Evolutionary conservation across 2,113 vertebrate genomes (phyloP).

Genomic region (Bucco capensis): DNA sequence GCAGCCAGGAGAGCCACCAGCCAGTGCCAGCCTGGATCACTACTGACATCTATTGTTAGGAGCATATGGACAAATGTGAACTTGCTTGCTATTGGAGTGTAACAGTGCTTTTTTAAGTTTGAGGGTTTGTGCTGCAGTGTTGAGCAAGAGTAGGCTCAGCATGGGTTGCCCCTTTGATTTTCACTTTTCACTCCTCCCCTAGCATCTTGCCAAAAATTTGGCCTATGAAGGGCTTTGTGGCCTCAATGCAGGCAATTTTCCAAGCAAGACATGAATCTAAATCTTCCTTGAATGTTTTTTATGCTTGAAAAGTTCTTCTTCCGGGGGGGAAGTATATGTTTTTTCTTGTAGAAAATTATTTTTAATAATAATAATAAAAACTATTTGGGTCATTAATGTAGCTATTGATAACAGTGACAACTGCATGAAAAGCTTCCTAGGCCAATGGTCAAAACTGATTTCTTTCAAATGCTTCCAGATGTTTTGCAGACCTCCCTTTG

Average conservation of each 20-base stretch:
- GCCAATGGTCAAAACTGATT: accelerated
- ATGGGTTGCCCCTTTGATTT: neutral
- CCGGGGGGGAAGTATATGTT: too few relatives aligned
- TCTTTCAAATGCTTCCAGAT: neutral
- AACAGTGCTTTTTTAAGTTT: neutral
- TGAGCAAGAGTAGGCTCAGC: accelerated
- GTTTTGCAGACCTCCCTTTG: neutral
- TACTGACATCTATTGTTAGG: conserved; percentile 23
- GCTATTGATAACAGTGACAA: neutral
- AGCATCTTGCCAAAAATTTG: neutral
- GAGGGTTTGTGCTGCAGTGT: neutral
- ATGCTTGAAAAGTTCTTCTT: neutral
- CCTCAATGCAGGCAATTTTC: neutral
- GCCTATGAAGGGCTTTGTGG: neutral
- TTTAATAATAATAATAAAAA: neutral
- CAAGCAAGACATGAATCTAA: neutral
- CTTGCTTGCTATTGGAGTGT: neutral
- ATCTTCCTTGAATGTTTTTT: neutral
- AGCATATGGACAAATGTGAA: accelerated
- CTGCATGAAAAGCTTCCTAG: neutral
- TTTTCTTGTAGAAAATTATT: neutral
- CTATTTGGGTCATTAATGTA: neutral
- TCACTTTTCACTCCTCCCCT: neutral
- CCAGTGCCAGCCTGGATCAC: neutral
- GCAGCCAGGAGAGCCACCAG: accelerated